Conservation (phyloP, 1,140 invertebrate genomes). For the Platyura marginata region DNA sequence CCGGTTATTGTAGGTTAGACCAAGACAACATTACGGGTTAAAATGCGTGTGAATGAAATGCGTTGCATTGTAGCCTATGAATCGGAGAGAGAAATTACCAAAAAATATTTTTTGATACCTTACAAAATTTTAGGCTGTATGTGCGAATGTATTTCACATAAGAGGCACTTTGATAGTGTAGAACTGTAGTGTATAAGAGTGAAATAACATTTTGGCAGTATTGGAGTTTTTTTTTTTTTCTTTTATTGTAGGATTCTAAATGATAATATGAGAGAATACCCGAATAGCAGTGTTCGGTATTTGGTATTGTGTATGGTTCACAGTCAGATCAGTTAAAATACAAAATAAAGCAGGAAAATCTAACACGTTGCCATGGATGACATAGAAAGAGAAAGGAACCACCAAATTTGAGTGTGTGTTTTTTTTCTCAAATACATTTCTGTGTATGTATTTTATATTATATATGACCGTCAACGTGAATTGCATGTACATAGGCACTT, state of each 20-base stretch:
- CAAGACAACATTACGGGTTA: not conserved
- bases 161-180: not conserved
- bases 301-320: no score
- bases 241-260: no score
- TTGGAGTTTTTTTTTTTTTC: no score
- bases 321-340: no score
- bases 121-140: not conserved
- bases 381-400: conserved; percentile 1
- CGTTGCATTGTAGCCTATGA: not conserved
- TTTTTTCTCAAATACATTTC: no score
- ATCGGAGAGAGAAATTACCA: not conserved
- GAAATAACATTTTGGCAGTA: no score
- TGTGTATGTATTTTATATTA: not conserved
- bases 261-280: no score
- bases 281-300: no score
- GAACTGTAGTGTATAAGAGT: no score
- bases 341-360: conserved; percentile 1
- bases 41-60: not conserved
- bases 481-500: not conserved
- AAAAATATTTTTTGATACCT: not conserved
- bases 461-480: not conserved
- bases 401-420: not conserved
- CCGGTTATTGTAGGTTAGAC: not conserved
- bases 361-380: conserved; percentile 1
- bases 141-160: not conserved